Conservation (phyloP, 2,888 invertebrate species). For the Patella caerulea region DNA sequence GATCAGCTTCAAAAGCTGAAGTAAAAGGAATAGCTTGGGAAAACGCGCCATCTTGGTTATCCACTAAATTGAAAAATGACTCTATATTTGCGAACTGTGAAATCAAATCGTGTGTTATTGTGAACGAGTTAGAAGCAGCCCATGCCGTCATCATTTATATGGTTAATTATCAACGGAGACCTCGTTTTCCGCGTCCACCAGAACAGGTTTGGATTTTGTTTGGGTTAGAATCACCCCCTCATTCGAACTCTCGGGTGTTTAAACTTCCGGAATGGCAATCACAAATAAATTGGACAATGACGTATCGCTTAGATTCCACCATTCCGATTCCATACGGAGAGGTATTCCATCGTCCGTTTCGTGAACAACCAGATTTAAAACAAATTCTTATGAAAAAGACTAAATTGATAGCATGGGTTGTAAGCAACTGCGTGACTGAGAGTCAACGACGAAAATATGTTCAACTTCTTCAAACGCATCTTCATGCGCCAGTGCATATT, state of each 20-base stretch:
- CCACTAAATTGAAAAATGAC: too few relatives aligned
- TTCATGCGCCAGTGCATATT: conserved; percentile 22
- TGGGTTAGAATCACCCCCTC: background rate
- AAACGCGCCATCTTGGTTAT: too few relatives aligned
- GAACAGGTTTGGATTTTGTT: background rate
- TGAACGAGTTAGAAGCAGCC: too few relatives aligned
- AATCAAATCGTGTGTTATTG: too few relatives aligned
- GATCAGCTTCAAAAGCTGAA: too few relatives aligned
- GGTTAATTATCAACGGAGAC: background rate
- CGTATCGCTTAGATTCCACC: conserved; percentile 40
- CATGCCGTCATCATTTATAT: background rate
- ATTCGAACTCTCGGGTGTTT: background rate
- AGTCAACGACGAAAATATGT: conserved; percentile 28
- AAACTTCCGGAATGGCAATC: background rate
- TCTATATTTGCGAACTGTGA: too few relatives aligned
- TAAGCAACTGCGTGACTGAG: conserved; percentile 25
- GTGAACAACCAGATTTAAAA: background rate
- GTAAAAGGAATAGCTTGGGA: too few relatives aligned
- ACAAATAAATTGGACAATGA: conserved; percentile 39
- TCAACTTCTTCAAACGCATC: conserved; percentile 18
- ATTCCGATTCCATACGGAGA: conserved; percentile 31
- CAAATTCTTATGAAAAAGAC: conserved; percentile 19
- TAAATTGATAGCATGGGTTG: conserved; percentile 28
- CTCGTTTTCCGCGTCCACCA: background rate
- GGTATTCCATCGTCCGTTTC: background rate